These are phyloP conservation scores for Halocaridina rubra DNA, from an alignment of 2,888 invertebrate genomes.

Conservation along the genomic window DNA sequence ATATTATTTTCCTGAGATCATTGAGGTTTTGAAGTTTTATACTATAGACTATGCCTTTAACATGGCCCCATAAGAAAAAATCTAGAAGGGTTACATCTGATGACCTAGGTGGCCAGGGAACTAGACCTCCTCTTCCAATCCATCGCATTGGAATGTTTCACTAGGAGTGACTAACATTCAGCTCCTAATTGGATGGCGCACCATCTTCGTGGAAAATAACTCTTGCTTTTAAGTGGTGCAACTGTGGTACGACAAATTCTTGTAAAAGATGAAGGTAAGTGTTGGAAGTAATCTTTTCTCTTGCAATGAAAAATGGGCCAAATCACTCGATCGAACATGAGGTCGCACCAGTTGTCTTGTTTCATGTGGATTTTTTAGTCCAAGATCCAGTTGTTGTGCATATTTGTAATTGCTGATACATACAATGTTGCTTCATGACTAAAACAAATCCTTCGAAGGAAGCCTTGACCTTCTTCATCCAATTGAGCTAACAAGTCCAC, in stretches of 20 bases:
- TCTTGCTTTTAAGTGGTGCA: too few relatives aligned
- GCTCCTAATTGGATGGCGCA: neutral
- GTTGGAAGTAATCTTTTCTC: neutral
- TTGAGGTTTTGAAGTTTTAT: neutral
- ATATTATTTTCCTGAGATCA: neutral
- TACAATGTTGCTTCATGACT: neutral
- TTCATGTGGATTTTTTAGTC: neutral
- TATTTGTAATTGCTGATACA: neutral
- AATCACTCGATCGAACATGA: neutral
- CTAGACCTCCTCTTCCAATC: conserved; percentile 11
- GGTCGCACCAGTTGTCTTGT: neutral
- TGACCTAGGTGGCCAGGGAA: conserved; percentile 16
- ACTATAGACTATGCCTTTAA: neutral
- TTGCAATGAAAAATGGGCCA: neutral
- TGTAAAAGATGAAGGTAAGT: neutral
- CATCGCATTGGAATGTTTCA: neutral
- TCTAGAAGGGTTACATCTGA: conserved; percentile 13
- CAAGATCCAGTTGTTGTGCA: neutral
- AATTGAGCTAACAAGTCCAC: too few relatives aligned
- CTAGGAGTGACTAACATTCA: neutral
- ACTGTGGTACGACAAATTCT: neutral
- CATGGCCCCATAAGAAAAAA: conserved; percentile 7
- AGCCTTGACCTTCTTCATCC: too few relatives aligned
- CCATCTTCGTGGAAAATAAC: too few relatives aligned
- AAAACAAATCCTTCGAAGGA: too few relatives aligned